Conservation (phyloP, 2,888 invertebrate genomes). For the Scelioninae gen. 2 region DNA sequence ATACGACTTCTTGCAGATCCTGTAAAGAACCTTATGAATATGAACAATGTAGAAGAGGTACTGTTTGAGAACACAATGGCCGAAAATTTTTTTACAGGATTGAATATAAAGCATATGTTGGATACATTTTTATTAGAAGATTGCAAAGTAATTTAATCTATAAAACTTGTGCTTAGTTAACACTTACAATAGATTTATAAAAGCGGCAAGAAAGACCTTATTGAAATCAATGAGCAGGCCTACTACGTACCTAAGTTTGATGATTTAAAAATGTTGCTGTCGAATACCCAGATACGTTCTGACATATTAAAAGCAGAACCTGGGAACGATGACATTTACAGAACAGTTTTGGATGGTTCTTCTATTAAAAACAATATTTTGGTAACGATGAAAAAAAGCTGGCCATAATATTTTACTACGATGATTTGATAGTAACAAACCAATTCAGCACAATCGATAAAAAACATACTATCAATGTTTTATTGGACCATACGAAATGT, state of each 20-base stretch:
- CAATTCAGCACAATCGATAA: constrained; percentile 21
- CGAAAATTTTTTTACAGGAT: constrained; percentile 1
- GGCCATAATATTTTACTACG: constrained; percentile 49
- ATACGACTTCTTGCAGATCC: constrained; percentile 14
- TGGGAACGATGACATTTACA: constrained; percentile 29
- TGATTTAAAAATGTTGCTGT: constrained; percentile 50
- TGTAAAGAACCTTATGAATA: constrained; percentile 16
- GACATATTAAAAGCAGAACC: constrained; percentile 40
- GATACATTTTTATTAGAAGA: constrained; percentile 20
- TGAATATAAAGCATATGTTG: constrained; percentile 13
- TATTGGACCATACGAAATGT: constrained; percentile 27
- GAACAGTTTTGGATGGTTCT: constrained; percentile 60
- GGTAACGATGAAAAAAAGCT: constrained; percentile 47
- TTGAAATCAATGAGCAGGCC: constrained; percentile 42
- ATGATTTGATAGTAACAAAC: constrained; percentile 24
- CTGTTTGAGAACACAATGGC: background rate
- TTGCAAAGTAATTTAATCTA: constrained; percentile 14
- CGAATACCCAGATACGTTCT: constrained; percentile 44
- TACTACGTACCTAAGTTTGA: constrained; percentile 54
- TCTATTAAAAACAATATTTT: constrained; percentile 55
- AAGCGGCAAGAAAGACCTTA: constrained; percentile 11
- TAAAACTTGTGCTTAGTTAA: background rate
- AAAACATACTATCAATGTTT: constrained; percentile 31
- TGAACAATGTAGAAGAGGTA: constrained; percentile 2
- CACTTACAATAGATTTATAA: background rate